Conservation (phyloP, 2,888 invertebrate species). For the Plusia festucae region DNA sequence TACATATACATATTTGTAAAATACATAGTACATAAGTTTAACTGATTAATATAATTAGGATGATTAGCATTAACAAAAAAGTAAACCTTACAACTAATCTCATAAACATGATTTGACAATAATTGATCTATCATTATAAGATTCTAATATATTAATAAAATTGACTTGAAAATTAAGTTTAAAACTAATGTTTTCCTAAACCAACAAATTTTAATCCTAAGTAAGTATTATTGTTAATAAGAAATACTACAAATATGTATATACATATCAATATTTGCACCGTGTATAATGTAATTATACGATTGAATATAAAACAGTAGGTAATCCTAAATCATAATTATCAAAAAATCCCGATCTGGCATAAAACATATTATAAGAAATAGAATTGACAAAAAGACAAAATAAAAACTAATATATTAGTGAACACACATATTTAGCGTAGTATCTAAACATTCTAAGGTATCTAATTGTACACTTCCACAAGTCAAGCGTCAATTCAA, state of each 20-base stretch:
- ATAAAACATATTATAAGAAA: constrained; percentile 17
- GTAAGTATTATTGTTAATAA: not conserved
- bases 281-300: not conserved
- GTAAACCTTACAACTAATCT: not conserved
- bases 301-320: not conserved
- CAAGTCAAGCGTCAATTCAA: constrained; percentile 63
- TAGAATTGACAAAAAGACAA: constrained; percentile 47
- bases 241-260: constrained; percentile 2
- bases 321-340: constrained; percentile 8
- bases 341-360: constrained; percentile 18
- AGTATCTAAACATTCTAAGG: constrained; percentile 52
- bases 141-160: no score
- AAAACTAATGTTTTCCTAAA: not conserved
- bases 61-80: not conserved
- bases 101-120: not conserved
- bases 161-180: constrained; percentile 7
- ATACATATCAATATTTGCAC: constrained; percentile 4
- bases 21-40: not conserved
- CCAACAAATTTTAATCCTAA: not conserved
- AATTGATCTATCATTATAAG: constrained; percentile 1
- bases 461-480: constrained; percentile 55
- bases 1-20: constrained; percentile 8
- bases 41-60: not conserved
- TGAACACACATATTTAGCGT: constrained; percentile 55
- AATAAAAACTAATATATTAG: constrained; percentile 48